Base-by-base conservation (phyloP, 2,113 vertebrate genomes). In the Myotis davidii region DNA sequence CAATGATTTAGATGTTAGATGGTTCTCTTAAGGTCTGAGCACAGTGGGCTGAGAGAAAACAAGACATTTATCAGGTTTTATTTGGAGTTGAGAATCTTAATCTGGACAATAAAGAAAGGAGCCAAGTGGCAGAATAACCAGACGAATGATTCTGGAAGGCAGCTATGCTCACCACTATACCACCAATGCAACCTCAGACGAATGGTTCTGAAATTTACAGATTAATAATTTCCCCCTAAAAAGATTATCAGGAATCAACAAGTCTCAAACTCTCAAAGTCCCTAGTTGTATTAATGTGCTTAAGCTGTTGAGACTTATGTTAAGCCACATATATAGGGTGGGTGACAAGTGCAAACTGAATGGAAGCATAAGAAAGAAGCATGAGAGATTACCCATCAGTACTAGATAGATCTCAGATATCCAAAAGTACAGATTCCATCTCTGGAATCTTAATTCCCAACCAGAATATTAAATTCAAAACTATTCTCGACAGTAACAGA, bases 371-470 rank as follows among this genome's bases (percentile, higher is more conserved):
- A 90, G 37, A 70, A 94, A 69, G 69, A 27, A 64, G 74, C 42
- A 32, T 9, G 34, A 61, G 42, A 45, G 34, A 10, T 74, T 74
- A 52, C 8, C 27, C 14, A 7, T 34, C 59, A 90, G 82, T 81
- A 52, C 45, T 81, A 52, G 23, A 23, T 73, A 79, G 37, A 83
- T 29, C 37, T 81, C 45, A 86, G 88, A 88, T 61, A 54, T 82
- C 39, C 90, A 76, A 61, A 77, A 87, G 48, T 45, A 83, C 5
- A 91, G 27, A 56, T 86, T 88, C 39, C 45, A 76, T 20, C 65
- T 84, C 65, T 76, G 82, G 82, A 91, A 94, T 95, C 59, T 93
- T 74, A 78, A 39, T 37, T 94, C 42, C 54, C 67, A 96, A 73
- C n/a, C 64, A 94, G 94, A 91, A 73, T 61, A 42, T 3, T 81